phyloP scores from a whole-genome alignment of 2,888 invertebrate species.

The Melanophora roralis region DNA sequence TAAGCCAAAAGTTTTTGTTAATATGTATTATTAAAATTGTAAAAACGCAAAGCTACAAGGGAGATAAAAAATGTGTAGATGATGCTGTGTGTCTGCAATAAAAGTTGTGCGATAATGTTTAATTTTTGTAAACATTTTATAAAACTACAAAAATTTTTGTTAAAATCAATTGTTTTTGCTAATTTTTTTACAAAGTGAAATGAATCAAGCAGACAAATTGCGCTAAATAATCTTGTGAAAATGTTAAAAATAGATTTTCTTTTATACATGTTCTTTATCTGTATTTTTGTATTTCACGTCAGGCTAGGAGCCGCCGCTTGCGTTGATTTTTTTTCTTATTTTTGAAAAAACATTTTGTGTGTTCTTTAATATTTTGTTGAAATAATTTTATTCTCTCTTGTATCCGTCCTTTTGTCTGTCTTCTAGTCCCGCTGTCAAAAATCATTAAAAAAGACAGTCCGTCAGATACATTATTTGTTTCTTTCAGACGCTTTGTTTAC shows the following conservation, averaged over 20 bases:
- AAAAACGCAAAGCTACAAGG: neutral
- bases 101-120: neutral
- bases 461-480: too few relatives aligned
- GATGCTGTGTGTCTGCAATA: conserved; percentile 32
- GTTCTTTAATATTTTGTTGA: neutral
- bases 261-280: conserved; percentile 5
- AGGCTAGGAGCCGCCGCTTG: conserved; percentile 30
- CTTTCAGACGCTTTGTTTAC: neutral
- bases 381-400: conserved; percentile 17
- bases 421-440: too few relatives aligned
- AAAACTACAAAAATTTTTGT: neutral
- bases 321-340: conserved; percentile 16
- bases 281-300: conserved; percentile 3
- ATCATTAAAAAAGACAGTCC: too few relatives aligned
- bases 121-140: neutral
- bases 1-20: conserved; percentile 4
- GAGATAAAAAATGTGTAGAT: conserved; percentile 31
- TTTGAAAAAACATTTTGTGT: neutral
- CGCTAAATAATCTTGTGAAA: conserved; percentile 50
- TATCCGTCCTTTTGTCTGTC: neutral
- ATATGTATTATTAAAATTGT: neutral
- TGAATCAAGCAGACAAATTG: conserved; percentile 16
- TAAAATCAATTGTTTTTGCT: neutral
- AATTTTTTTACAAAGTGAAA: conserved; percentile 5
- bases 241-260: conserved; percentile 59